A percentile compares a stretch with the other conserved stretches of the same genome.
These are phyloP conservation scores for Archaeoteleia sp. DNA, from an alignment of 2,888 invertebrate genomes.

Conservation along the genomic window DNA sequence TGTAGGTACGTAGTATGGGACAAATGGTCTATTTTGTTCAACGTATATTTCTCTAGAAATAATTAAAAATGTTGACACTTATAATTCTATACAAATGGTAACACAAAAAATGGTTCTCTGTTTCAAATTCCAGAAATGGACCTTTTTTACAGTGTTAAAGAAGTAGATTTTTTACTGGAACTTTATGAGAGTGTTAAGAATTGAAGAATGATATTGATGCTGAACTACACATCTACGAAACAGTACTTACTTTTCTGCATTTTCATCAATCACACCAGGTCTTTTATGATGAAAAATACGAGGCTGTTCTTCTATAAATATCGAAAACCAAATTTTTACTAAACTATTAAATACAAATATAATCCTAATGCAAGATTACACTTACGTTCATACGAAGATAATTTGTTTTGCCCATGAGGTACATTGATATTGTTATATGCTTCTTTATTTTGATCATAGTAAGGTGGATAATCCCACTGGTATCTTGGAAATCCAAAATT, in stretches of 20 bases:
- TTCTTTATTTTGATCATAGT: conserved; percentile 67
- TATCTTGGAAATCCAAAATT: conserved; percentile 60
- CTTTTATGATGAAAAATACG: conserved; percentile 68
- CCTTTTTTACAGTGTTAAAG: too few relatives aligned
- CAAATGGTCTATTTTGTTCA: conserved; percentile 56
- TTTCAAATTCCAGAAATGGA: too few relatives aligned
- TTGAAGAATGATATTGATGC: too few relatives aligned
- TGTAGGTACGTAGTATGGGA: conserved; percentile 60
- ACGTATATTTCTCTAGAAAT: conserved; percentile 49
- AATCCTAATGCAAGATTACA: too few relatives aligned
- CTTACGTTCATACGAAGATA: conserved; percentile 66
- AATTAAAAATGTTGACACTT: neutral
- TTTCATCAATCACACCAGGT: conserved; percentile 62
- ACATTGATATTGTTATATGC: conserved; percentile 57
- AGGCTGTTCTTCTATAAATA: conserved; percentile 60
- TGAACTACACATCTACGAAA: conserved; percentile 8
- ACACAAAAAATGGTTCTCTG: too few relatives aligned
- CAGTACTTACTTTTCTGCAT: conserved; percentile 56
- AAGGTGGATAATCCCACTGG: conserved; percentile 67
- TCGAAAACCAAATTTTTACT: neutral
- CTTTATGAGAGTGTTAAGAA: too few relatives aligned
- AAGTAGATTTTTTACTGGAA: too few relatives aligned
- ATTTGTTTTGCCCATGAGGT: conserved; percentile 58
- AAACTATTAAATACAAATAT: too few relatives aligned
- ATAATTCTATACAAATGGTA: too few relatives aligned